phyloP scores from a whole-genome alignment of 2,888 invertebrate species.

The Diaphora mendica region DNA sequence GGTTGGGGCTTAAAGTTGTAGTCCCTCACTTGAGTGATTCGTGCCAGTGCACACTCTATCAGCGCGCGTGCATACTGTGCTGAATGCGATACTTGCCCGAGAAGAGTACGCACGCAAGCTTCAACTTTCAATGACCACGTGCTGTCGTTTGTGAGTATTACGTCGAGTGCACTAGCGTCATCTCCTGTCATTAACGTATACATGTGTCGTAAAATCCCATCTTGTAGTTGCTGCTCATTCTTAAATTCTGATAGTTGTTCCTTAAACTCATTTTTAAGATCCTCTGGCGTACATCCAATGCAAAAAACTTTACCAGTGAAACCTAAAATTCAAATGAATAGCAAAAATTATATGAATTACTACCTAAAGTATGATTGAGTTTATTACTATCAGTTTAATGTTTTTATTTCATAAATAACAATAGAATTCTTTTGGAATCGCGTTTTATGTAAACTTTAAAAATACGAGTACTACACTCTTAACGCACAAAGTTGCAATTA shows the following conservation, averaged over 20 bases:
- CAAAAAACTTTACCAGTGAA: conserved; percentile 65
- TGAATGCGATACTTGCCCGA: conserved; percentile 49
- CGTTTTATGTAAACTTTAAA: too few relatives aligned
- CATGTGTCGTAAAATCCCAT: conserved; percentile 56
- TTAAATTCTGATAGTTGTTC: conserved; percentile 37
- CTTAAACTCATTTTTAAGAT: conserved; percentile 48
- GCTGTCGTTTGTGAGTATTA: conserved; percentile 23
- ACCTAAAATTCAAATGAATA: conserved; percentile 50
- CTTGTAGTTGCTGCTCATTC: conserved; percentile 50
- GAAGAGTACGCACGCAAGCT: conserved; percentile 45
- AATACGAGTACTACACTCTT: too few relatives aligned
- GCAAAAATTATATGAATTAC: background rate
- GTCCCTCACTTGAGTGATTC: too few relatives aligned
- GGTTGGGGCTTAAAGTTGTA: too few relatives aligned
- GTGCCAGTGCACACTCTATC: background rate
- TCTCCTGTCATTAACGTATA: conserved; percentile 51
- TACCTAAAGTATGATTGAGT: too few relatives aligned
- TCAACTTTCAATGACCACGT: conserved; percentile 61
- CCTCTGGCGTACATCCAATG: conserved; percentile 64
- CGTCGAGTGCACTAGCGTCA: conserved; percentile 36
- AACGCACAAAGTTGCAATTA: too few relatives aligned
- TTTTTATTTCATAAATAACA: too few relatives aligned
- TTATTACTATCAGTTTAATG: too few relatives aligned
- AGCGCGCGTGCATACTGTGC: background rate
- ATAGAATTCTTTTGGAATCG: too few relatives aligned